Conservation (phyloP, 2,113 vertebrate genomes). For the Seriola rivoliana region DNA sequence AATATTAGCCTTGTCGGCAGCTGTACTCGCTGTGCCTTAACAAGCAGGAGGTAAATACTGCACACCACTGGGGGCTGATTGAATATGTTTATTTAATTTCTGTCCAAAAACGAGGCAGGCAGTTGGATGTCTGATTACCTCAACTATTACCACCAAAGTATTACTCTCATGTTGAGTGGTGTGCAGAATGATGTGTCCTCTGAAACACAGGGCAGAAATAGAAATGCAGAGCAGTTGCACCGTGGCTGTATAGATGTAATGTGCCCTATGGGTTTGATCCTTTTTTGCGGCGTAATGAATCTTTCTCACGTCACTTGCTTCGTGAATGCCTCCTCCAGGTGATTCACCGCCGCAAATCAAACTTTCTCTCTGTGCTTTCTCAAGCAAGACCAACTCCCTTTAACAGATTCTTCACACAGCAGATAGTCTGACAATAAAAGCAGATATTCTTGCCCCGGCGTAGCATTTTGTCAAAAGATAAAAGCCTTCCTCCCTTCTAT, state of each 20-base stretch:
- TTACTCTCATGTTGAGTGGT: slow-evolving; percentile 3
- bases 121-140: slow-evolving; percentile 57
- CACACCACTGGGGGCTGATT: slow-evolving; percentile 72
- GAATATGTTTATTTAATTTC: slow-evolving; percentile 63
- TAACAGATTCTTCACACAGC: slow-evolving; percentile 70
- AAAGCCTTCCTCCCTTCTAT: slow-evolving; percentile 75
- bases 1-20: slow-evolving; percentile 55
- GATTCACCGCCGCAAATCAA: slow-evolving; percentile 63
- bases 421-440: slow-evolving; percentile 73
- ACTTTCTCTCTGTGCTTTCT: slow-evolving; percentile 61
- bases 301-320: slow-evolving; percentile 52
- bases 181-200: slow-evolving; percentile 14
- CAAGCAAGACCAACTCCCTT: slow-evolving; percentile 67
- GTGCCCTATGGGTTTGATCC: slow-evolving; percentile 42
- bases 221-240: slow-evolving; percentile 33
- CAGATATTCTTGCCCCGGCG: slow-evolving; percentile 69
- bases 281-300: slow-evolving; percentile 56
- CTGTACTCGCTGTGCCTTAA: slow-evolving; percentile 55
- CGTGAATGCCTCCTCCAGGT: slow-evolving; percentile 61
- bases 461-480: slow-evolving; percentile 79
- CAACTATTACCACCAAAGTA: slow-evolving; percentile 34
- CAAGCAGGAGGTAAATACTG: slow-evolving; percentile 64
- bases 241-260: slow-evolving; percentile 18
- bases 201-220: slow-evolving; percentile 32
- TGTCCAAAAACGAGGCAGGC: slow-evolving; percentile 43